These are phyloP conservation scores for Drosophila acutilabella DNA, from an alignment of 2,888 invertebrate genomes.

Conservation along the genomic window DNA sequence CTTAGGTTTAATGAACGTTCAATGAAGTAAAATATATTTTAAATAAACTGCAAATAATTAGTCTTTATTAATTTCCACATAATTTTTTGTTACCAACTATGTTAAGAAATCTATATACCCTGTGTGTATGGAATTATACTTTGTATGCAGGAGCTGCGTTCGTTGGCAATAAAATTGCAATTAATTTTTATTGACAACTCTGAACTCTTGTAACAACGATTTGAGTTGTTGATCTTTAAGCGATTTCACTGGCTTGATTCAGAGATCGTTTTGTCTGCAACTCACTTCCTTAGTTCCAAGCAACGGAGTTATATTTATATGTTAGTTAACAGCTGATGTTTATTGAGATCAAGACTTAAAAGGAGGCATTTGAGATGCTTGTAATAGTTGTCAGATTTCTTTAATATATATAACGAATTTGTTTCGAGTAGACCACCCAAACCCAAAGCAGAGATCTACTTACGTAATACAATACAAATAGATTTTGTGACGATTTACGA, in stretches of 20 bases:
- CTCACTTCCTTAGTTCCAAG: constrained; percentile 8
- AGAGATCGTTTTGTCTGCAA: constrained; percentile 31
- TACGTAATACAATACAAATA: constrained; percentile 61
- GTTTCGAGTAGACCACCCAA: constrained; percentile 48
- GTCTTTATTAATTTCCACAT: neutral
- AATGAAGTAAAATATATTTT: neutral
- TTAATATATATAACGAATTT: neutral
- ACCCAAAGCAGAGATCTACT: constrained; percentile 42
- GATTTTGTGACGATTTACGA: constrained; percentile 67
- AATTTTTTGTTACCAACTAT: constrained; percentile 22
- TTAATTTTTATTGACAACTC: constrained; percentile 84
- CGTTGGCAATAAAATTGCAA: constrained; percentile 83
- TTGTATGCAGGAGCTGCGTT: constrained; percentile 71
- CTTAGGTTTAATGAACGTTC: too few relatives aligned
- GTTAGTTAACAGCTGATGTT: constrained; percentile 4
- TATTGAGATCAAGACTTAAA: constrained; percentile 11
- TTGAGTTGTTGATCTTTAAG: constrained; percentile 68
- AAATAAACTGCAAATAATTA: neutral
- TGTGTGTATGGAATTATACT: constrained; percentile 39
- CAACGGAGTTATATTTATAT: too few relatives aligned
- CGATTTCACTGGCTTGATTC: constrained; percentile 62
- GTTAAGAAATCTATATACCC: constrained; percentile 7
- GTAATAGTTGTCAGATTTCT: neutral
- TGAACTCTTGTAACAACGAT: constrained; percentile 69
- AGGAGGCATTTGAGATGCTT: neutral